Evolutionary conservation across 2,113 vertebrate species (phyloP).

Genomic region (Microcebus jonahi): DNA sequence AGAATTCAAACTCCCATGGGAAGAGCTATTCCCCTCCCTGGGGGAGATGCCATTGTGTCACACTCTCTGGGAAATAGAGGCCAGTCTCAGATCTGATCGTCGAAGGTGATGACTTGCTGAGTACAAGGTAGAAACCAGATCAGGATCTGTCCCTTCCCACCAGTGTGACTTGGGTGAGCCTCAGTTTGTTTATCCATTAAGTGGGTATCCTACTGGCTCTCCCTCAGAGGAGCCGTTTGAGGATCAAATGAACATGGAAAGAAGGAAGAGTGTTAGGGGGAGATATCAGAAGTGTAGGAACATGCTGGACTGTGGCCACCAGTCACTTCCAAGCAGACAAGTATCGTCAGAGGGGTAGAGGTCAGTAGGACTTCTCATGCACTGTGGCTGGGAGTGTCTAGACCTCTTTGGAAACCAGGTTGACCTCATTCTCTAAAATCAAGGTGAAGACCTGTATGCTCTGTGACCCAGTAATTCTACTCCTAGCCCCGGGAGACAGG

Average conservation of each 20-base stretch:
- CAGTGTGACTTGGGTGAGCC: background rate
- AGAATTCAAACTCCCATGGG: background rate
- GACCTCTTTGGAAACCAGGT: background rate
- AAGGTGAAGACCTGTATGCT: background rate
- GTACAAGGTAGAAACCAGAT: background rate
- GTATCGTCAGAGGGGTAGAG: rapidly evolving
- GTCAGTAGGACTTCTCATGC: background rate
- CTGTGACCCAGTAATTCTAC: background rate
- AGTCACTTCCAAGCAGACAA: background rate
- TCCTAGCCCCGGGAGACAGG: background rate
- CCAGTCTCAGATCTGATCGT: background rate
- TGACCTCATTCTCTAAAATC: background rate
- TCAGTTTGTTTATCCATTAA: background rate
- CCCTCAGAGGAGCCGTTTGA: background rate
- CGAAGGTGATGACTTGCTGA: background rate
- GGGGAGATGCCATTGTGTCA: rapidly evolving
- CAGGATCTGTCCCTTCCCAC: no score
- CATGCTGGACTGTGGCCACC: background rate
- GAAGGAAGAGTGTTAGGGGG: background rate
- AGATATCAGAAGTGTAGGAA: rapidly evolving
- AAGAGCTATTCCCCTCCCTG: background rate
- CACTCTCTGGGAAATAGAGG: rapidly evolving
- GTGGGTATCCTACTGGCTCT: background rate
- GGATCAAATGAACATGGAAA: background rate
- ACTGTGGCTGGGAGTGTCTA: no score